Evolutionary conservation across 2,113 vertebrate species (phyloP), one percentile per base, ranked within the genome.

Genomic region (Mustela lutreola): DNA sequence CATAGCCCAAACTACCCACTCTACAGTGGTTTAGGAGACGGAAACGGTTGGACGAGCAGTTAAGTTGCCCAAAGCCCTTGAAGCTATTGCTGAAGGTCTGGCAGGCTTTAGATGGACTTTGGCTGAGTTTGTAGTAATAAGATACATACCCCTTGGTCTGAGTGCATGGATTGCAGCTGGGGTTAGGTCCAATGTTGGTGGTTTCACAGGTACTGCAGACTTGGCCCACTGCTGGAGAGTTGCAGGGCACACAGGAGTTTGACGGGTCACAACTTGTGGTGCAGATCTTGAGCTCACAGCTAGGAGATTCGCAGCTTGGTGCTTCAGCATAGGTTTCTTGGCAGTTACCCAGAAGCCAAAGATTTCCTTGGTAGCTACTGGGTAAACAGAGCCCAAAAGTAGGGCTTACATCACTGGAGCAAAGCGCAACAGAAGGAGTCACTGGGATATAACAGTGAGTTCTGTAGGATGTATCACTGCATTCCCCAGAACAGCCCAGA

Each of bases 311-410:
- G 2, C 75, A 87, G 86, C 11, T 92, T 4, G 65, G 95, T 9
- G 14, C 33, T 26, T 95, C 79, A 8, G 50, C 31, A 45, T 24
- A 90, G n/a, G 42, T 65, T 56, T 73, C 96, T 53, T 87, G 92
- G 36, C 75, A 87, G 31, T 81, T 45, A 24, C 95, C 90, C 83
- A 98, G 87, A 28, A 98, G 97, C 97, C 98, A 98, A 63, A 98
- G 73, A 76, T 90, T 96, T 63, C 97, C 97, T 67, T 96, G 96
- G 80, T 76, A 97, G 70, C 31, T 83, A 65, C 98, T 98, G 63
- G 97, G 97, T 71, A 98, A 84, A 84, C 58, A 92, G 19, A 92
- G 22, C 78, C 90, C 90, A 70, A 53, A 84, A 9, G 79, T 19
- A 21, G 97, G 33, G 36, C 65, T 97, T 80, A 95, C 56, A 71